A percentile compares a stretch with the other conserved stretches of the same genome.
phyloP scores from a whole-genome alignment of 2,888 invertebrate genomes.

The Venusia cambrica region DNA sequence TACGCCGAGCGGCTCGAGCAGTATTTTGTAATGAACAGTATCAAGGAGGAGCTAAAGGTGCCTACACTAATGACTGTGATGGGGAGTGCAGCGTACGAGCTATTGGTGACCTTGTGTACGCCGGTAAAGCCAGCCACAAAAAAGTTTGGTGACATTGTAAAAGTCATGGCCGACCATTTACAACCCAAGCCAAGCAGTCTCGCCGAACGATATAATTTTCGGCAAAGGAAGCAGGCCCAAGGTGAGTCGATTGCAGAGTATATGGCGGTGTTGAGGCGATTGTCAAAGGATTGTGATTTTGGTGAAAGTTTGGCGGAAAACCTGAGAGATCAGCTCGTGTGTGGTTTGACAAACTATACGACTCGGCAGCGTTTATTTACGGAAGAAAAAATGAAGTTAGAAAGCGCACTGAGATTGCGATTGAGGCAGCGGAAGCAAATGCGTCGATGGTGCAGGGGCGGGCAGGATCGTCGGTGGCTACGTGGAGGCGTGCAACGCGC shows the following conservation, averaged over 20 bases:
- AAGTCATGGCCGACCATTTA: too few species aligned
- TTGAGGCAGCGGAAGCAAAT: constrained; percentile 19
- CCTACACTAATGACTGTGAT: constrained; percentile 14
- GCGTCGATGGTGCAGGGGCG: constrained; percentile 5
- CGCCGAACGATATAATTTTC: constrained; percentile 12
- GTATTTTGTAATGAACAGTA: too few species aligned
- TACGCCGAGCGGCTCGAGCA: too few species aligned
- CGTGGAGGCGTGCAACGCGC: too few species aligned
- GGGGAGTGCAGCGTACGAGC: constrained; percentile 9
- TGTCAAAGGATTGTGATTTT: too few species aligned
- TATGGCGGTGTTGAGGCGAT: too few species aligned
- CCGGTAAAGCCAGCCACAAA: constrained; percentile 1
- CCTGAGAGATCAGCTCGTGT: constrained; percentile 15
- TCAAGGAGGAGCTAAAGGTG: constrained; percentile 1
- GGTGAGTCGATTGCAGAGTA: constrained; percentile 10
- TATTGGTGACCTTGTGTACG: constrained; percentile 4
- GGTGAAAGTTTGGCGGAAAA: constrained; percentile 2
- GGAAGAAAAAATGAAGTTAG: constrained; percentile 8
- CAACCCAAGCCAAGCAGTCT: constrained; percentile 9
- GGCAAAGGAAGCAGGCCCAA: constrained; percentile 8
- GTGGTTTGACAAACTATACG: constrained; percentile 11
- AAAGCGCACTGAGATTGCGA: background rate
- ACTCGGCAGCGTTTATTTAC: constrained; percentile 19
- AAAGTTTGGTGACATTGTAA: too few species aligned
- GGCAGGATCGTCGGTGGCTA: too few species aligned